phyloP scores from a whole-genome alignment of 2,888 invertebrate species.

The Zygogramma bicolorata region DNA sequence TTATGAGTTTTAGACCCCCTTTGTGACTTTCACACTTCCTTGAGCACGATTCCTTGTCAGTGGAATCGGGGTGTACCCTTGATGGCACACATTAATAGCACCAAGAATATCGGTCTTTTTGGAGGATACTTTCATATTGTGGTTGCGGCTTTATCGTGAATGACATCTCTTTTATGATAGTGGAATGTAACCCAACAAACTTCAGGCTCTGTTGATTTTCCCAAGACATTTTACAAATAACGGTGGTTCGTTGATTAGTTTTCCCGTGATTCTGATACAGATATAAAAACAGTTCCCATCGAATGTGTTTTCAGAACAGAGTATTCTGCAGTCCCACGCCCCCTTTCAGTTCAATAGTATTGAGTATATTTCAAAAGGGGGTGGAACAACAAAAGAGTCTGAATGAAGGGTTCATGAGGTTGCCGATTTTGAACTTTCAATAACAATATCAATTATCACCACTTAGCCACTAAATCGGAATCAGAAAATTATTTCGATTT shows the following conservation, averaged over 20 bases:
- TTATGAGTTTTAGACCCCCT: not conserved
- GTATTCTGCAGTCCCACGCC: not conserved
- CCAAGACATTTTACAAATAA: constrained; percentile 3
- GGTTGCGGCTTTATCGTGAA: constrained; percentile 8
- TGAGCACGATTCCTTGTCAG: constrained; percentile 6
- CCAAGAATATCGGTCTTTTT: constrained; percentile 19
- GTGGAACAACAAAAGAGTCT: not conserved
- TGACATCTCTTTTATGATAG: constrained; percentile 19
- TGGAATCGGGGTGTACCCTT: not conserved
- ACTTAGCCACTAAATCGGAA: too few species aligned
- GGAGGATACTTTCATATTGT: constrained; percentile 7
- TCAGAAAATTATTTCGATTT: too few species aligned
- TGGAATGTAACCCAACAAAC: constrained; percentile 10
- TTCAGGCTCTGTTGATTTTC: constrained; percentile 18
- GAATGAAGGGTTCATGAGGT: not conserved
- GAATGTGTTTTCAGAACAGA: not conserved
- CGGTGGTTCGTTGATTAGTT: not conserved
- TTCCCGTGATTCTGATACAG: not conserved
- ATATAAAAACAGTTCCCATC: not conserved
- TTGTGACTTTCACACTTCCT: constrained; percentile 18
- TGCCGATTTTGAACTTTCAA: not conserved
- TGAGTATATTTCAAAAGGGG: not conserved
- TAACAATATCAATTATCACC: too few species aligned
- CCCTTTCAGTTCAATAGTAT: not conserved
- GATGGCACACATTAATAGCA: constrained; percentile 8